Conservation (phyloP, 2,888 invertebrate species). For the Lepidonotus clava region DNA sequence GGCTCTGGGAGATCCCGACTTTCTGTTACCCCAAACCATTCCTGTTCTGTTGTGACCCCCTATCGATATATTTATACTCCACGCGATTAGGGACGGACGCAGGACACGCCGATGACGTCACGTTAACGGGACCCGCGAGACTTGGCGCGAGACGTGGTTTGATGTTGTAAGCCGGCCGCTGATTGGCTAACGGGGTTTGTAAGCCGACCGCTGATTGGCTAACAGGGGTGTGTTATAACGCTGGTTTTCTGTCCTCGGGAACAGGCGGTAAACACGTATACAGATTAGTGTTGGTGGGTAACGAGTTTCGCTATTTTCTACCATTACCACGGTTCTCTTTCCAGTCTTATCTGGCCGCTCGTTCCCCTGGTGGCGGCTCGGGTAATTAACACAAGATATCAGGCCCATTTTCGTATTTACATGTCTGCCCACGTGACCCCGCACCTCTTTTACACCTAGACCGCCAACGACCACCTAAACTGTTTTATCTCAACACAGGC, state of each 20-base stretch:
- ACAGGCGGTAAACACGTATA: too few species aligned
- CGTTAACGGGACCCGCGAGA: constrained; percentile 24
- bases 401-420: too few species aligned
- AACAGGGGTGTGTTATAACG: too few species aligned
- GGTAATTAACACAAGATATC: too few species aligned
- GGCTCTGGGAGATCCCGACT: not conserved
- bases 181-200: not conserved
- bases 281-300: too few species aligned
- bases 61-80: constrained; percentile 8
- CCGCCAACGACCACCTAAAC: too few species aligned
- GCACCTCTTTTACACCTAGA: too few species aligned
- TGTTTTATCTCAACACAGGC: too few species aligned
- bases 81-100: not conserved
- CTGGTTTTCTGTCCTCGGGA: too few species aligned
- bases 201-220: not conserved
- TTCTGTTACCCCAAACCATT: not conserved
- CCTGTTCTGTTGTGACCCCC: not conserved
- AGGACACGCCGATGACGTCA: constrained; percentile 27
- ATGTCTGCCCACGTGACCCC: too few species aligned
- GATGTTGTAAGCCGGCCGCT: not conserved
- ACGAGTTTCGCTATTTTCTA: not conserved
- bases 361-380: too few species aligned
- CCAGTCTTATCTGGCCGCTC: not conserved
- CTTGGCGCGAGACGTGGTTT: constrained; percentile 11
- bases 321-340: not conserved